A percentile compares a stretch with the other conserved stretches of the same genome.
Evolutionary conservation across 2,888 invertebrate genomes (phyloP).

Genomic region (Stenichneumon culpator): DNA sequence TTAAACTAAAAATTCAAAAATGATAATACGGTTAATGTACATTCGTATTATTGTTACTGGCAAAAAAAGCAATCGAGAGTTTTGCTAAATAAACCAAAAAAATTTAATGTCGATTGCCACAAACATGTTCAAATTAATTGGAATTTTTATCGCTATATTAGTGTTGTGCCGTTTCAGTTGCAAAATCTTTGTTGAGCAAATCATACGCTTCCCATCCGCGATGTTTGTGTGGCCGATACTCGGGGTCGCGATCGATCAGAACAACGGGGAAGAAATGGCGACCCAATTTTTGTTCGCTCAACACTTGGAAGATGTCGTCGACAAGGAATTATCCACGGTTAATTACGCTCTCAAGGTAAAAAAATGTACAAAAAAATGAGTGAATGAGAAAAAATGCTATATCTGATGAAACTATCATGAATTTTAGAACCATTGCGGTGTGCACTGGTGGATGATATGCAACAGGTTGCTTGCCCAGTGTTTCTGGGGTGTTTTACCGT

Average conservation of each 20-base stretch:
- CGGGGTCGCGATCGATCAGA: constrained; percentile 77
- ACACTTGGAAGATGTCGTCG: constrained; percentile 79
- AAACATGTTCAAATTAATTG: too few relatives aligned
- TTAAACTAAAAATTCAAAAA: background rate
- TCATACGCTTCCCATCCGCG: constrained; percentile 80
- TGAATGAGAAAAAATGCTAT: background rate
- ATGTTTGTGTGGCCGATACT: constrained; percentile 81
- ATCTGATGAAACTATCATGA: constrained; percentile 18
- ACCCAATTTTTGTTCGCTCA: constrained; percentile 80
- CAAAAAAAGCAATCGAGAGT: background rate
- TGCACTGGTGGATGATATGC: constrained; percentile 83
- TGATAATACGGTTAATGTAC: background rate
- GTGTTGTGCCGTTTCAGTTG: constrained; percentile 74
- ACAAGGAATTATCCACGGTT: constrained; percentile 78
- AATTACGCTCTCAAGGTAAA: constrained; percentile 81
- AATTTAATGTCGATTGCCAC: constrained; percentile 40
- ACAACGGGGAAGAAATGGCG: constrained; percentile 75
- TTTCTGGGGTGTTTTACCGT: constrained; percentile 82
- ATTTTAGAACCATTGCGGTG: constrained; percentile 79
- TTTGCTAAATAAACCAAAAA: background rate
- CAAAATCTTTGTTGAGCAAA: constrained; percentile 79
- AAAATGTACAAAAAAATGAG: background rate
- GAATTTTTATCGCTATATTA: too few relatives aligned
- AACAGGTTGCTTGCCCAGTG: constrained; percentile 79
- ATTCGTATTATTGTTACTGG: background rate